phyloP scores from a whole-genome alignment of 2,888 invertebrate genomes.

The Troglohyphantes excavatus region DNA sequence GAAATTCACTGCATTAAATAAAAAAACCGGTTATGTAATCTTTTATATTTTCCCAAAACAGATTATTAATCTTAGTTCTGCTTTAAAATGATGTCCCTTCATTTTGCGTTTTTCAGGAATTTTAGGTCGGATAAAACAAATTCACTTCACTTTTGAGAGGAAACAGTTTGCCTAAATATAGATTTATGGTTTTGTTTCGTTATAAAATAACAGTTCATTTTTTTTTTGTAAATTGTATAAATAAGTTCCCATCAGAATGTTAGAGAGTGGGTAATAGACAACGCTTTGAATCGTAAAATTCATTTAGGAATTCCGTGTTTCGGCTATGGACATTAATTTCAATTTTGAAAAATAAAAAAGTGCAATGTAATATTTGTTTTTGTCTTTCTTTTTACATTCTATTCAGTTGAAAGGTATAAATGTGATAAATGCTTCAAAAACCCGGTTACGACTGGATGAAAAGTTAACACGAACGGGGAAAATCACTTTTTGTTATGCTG shows the following conservation, averaged over 20 bases:
- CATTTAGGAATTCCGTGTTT: constrained; percentile 19
- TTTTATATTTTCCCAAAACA: constrained; percentile 24
- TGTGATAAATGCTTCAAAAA: no score
- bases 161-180: constrained; percentile 53
- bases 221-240: constrained; percentile 14
- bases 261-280: not conserved
- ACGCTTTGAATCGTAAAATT: not conserved
- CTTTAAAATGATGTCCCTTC: constrained; percentile 35
- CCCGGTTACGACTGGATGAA: no score
- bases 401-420: not conserved
- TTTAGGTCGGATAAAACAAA: constrained; percentile 34
- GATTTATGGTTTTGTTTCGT: constrained; percentile 48
- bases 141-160: constrained; percentile 60
- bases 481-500: no score
- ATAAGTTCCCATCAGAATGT: not conserved
- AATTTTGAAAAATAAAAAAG: not conserved
- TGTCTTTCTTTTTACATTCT: not conserved
- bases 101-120: not conserved
- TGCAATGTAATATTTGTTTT: constrained; percentile 12
- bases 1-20: constrained; percentile 47
- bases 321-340: constrained; percentile 9
- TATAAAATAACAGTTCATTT: constrained; percentile 42
- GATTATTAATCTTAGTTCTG: constrained; percentile 58
- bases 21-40: constrained; percentile 20
- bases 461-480: no score